phyloP scores from a whole-genome alignment of 2,888 invertebrate genomes.

The Plagodis pulveraria region DNA sequence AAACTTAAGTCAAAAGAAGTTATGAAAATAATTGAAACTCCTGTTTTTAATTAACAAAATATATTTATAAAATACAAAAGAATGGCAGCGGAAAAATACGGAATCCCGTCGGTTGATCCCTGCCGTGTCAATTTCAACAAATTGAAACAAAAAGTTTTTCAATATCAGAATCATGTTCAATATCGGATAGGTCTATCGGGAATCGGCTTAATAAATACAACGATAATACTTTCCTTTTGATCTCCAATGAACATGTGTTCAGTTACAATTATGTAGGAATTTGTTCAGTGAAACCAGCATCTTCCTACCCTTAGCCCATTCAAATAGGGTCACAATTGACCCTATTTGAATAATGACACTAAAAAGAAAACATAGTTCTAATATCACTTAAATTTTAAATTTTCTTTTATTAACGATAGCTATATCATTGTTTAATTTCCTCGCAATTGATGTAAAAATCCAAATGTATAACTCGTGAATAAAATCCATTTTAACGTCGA shows the following conservation, averaged over 20 bases:
- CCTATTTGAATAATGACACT: too few relatives aligned
- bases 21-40: too few relatives aligned
- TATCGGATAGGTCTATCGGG: slow-evolving; percentile 13
- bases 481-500: too few relatives aligned
- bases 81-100: not conserved
- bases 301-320: too few relatives aligned
- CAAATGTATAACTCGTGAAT: too few relatives aligned
- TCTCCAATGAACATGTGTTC: slow-evolving; percentile 13
- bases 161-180: slow-evolving; percentile 30
- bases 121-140: slow-evolving; percentile 13
- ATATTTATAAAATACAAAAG: not conserved
- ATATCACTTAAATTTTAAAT: too few relatives aligned
- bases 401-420: too few relatives aligned
- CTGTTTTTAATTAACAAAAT: too few relatives aligned
- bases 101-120: not conserved
- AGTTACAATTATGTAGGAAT: slow-evolving; percentile 14
- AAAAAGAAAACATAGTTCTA: too few relatives aligned
- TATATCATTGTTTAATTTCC: too few relatives aligned
- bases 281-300: not conserved
- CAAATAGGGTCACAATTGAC: too few relatives aligned
- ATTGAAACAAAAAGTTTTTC: slow-evolving; percentile 33
- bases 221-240: slow-evolving; percentile 15
- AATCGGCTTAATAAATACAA: slow-evolving; percentile 27
- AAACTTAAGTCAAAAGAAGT: not conserved
- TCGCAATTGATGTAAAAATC: too few relatives aligned